phyloP scores from a whole-genome alignment of 2,113 vertebrate species.

The Cichladusa arquata region DNA sequence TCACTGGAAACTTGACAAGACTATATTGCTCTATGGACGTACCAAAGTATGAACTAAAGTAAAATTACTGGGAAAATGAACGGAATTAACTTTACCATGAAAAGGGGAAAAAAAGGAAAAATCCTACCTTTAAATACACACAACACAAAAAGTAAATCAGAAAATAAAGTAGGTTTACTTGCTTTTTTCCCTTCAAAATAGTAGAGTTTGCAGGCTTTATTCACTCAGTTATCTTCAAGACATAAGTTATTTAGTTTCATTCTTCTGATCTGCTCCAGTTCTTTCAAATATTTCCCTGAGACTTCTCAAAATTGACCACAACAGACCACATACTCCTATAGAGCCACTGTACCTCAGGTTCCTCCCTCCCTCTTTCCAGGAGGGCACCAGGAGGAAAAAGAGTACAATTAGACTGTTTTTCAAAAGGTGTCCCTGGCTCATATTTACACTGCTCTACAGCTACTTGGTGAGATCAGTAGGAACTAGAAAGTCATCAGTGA shows the following conservation, averaged over 20 bases:
- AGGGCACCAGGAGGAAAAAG: neutral
- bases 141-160: neutral
- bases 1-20: neutral
- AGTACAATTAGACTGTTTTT: neutral
- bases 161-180: neutral
- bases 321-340: neutral
- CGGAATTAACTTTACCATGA: neutral
- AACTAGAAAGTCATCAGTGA: neutral
- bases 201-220: constrained; percentile 14
- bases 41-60: neutral
- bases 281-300: constrained; percentile 9
- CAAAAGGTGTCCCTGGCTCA: neutral
- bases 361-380: neutral
- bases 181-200: constrained; percentile 10
- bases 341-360: neutral
- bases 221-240: constrained; percentile 15
- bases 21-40: neutral
- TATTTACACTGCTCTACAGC: neutral
- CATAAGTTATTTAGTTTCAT: neutral
- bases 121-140: neutral
- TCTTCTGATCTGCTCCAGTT: neutral
- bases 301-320: neutral
- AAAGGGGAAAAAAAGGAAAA: neutral
- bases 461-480: neutral
- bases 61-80: neutral